Evolutionary conservation across 2,797 vertebrate species (phyloP).

Genomic region (Enteromius viviparus): DNA sequence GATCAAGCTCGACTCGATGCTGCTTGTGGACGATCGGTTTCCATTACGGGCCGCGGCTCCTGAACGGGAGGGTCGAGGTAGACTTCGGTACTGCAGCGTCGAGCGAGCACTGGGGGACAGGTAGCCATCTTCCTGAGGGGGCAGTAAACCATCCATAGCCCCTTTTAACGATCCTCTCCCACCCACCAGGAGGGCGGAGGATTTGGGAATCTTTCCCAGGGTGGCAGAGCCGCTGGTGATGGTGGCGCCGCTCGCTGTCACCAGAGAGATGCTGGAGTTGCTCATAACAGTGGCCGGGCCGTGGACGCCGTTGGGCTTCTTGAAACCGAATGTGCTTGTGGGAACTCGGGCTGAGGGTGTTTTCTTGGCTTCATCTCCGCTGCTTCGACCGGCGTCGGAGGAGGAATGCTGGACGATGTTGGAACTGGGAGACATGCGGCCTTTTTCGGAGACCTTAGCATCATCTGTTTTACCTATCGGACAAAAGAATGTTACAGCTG

Average conservation of each 20-base stretch:
- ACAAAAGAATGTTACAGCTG: neutral
- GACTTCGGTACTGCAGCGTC: conserved; percentile 94
- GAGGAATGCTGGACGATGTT: conserved; percentile 89
- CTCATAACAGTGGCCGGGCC: conserved; percentile 70
- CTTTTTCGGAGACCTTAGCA: conserved; percentile 96
- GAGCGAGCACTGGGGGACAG: conserved; percentile 87
- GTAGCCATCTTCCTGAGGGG: conserved; percentile 90
- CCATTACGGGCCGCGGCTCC: conserved; percentile 83
- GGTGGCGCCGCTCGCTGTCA: conserved; percentile 91
- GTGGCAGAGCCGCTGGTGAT: conserved; percentile 96
- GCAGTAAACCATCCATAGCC: conserved; percentile 64
- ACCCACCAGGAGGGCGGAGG: conserved; percentile 82
- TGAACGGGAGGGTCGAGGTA: conserved; percentile 93
- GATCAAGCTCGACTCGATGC: conserved; percentile 93
- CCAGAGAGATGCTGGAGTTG: conserved; percentile 84
- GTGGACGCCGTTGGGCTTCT: conserved; percentile 79
- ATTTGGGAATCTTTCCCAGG: conserved; percentile 95
- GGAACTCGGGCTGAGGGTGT: conserved; percentile 68
- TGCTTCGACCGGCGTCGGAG: conserved; percentile 91
- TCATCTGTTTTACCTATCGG: conserved; percentile 93
- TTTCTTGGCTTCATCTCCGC: conserved; percentile 90
- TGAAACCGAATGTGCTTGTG: conserved; percentile 80
- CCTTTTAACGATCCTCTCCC: conserved; percentile 70
- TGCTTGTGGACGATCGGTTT: conserved; percentile 96
- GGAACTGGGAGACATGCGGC: conserved; percentile 86